phyloP scores from a whole-genome alignment of 2,888 invertebrate genomes.

The Lacanobia wlatinum region DNA sequence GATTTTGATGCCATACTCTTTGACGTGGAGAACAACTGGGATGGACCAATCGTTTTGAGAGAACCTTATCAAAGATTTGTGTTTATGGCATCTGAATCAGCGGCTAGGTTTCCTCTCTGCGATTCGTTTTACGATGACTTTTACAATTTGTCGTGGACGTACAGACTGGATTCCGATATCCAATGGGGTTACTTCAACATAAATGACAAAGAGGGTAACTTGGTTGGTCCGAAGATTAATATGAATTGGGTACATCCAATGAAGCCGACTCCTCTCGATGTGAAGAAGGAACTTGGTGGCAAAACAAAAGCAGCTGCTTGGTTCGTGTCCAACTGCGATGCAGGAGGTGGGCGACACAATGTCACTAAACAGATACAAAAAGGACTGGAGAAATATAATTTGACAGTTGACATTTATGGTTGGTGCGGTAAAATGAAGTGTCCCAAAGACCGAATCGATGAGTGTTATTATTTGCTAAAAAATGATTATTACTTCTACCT shows the following conservation, averaged over 20 bases:
- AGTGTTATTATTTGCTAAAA: conserved; percentile 76
- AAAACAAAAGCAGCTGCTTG: conserved; percentile 83
- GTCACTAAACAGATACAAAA: conserved; percentile 66
- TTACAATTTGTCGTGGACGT: conserved; percentile 84
- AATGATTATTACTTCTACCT: conserved; percentile 84
- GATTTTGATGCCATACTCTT: conserved; percentile 89
- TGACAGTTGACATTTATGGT: conserved; percentile 80
- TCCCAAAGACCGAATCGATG: conserved; percentile 73
- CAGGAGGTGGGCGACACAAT: conserved; percentile 68
- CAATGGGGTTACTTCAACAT: conserved; percentile 75
- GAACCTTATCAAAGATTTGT: conserved; percentile 86
- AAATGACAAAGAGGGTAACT: conserved; percentile 70
- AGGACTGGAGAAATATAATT: conserved; percentile 71
- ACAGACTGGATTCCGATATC: conserved; percentile 82
- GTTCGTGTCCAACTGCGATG: conserved; percentile 81
- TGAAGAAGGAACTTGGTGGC: conserved; percentile 69
- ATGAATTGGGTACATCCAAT: conserved; percentile 77
- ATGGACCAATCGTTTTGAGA: conserved; percentile 74
- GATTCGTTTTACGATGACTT: conserved; percentile 72
- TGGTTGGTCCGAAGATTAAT: conserved; percentile 81
- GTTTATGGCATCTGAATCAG: conserved; percentile 82
- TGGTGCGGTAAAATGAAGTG: conserved; percentile 79
- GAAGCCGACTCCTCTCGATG: conserved; percentile 67
- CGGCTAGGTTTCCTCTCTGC: conserved; percentile 77
- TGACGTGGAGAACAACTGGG: conserved; percentile 84